A percentile compares a stretch with the other conserved stretches of the same genome.
Evolutionary conservation across 2,113 vertebrate genomes (phyloP).

Genomic region (Heterotis niloticus): DNA sequence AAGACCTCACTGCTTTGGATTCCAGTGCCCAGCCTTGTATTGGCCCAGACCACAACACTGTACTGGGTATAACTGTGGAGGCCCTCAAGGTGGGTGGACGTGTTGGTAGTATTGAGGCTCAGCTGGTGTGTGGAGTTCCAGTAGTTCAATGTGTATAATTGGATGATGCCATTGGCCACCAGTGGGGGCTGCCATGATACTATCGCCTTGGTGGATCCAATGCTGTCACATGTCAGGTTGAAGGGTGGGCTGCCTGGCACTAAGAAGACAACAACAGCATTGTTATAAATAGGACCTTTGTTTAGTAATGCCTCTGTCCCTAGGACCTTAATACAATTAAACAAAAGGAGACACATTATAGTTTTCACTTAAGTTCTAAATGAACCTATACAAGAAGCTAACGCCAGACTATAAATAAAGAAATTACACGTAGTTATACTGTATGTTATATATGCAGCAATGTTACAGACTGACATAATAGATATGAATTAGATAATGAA

Average conservation of each 20-base stretch:
- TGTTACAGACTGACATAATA: too few relatives aligned
- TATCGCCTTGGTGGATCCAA: constrained; percentile 67
- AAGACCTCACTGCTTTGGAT: constrained; percentile 68
- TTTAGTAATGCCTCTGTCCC: too few relatives aligned
- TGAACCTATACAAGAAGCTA: neutral
- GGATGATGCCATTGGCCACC: constrained; percentile 63
- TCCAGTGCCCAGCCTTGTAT: constrained; percentile 58
- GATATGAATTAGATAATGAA: too few relatives aligned
- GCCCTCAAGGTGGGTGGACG: constrained; percentile 50
- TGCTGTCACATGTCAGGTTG: constrained; percentile 54
- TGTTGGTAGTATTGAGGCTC: constrained; percentile 54
- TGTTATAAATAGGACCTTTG: too few relatives aligned
- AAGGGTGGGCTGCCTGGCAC: constrained; percentile 69
- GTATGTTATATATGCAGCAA: too few relatives aligned
- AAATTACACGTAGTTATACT: neutral
- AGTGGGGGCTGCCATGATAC: constrained; percentile 66
- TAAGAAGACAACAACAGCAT: constrained; percentile 34
- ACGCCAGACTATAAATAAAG: neutral
- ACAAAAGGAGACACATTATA: neutral
- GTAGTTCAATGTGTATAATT: constrained; percentile 63
- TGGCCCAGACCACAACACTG: constrained; percentile 55
- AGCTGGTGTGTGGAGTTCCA: constrained; percentile 68
- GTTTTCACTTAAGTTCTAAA: neutral
- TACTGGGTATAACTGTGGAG: constrained; percentile 66
- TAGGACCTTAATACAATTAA: neutral